Evolutionary conservation across 2,888 invertebrate genomes (phyloP), one percentile per base, ranked within the genome.

Genomic region (Periphyllus acericola): DNA sequence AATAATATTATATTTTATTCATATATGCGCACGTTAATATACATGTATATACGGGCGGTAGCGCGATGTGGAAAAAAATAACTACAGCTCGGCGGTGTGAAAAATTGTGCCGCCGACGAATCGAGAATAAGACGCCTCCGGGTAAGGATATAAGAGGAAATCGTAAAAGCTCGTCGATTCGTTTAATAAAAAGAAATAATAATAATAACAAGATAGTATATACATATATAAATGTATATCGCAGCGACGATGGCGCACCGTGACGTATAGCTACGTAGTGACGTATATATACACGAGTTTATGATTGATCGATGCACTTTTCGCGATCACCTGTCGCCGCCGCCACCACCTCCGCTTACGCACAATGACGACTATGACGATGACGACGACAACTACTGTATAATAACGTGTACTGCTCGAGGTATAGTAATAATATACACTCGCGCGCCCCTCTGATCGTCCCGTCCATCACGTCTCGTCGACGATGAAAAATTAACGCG

Each of bases 291-390:
- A 25, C 21, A 8, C 29, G 40, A 32, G 21, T 32, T n/a, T n/a
- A 82, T 82, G 82, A 82, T 82, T 82, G 82, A 82, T 82, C 82
- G 82, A 52, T 52, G 71, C 71, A 82, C 82, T 82, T 71, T 82
- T 82, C 32, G 71, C 82, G 46, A 71, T 82, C 68, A 82, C 82
- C 71, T 71, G 82, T 36, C 71, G 46, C 55, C 81, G 40, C n/a
- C n/a, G n/a, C n/a, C n/a, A n/a, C n/a, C n/a, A 8, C 29, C 60
- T 34, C 6, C 36, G 34, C 32, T 25, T 34, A 68, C 68, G 25
- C 46, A 46, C 46, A 46, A n/a, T n/a, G n/a, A n/a, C n/a, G n/a
- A n/a, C n/a, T n/a, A n/a, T n/a, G 40, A 40, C n/a, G n/a, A 75
- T 40, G 40, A 75, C n/a, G n/a, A 75, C 75, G n/a, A 40, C 75